These are phyloP conservation scores for Aromia moschata DNA, from an alignment of 2,888 invertebrate species.

Conservation along the genomic window DNA sequence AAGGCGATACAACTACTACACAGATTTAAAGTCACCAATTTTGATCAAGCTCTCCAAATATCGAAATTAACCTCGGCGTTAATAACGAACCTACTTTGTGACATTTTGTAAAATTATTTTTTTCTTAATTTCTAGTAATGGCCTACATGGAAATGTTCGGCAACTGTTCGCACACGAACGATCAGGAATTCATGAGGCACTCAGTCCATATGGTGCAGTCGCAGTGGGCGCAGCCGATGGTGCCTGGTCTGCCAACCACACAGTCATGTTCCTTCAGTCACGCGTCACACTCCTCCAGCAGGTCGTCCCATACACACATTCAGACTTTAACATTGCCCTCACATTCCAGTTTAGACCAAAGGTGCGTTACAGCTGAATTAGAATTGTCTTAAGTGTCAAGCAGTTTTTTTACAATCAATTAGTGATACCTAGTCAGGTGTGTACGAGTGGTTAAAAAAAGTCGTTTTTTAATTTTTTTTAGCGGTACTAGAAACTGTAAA, in stretches of 20 bases:
- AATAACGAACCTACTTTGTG: too few relatives aligned
- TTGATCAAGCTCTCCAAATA: too few relatives aligned
- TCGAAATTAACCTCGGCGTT: too few relatives aligned
- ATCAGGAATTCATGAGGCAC: constrained; percentile 83
- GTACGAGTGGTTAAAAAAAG: too few relatives aligned
- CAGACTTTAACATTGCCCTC: constrained; percentile 52
- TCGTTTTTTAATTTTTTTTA: too few relatives aligned
- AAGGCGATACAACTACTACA: too few relatives aligned
- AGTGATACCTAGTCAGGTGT: too few relatives aligned
- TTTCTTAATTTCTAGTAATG: constrained; percentile 75
- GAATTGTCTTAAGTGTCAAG: too few relatives aligned
- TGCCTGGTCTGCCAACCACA: constrained; percentile 64
- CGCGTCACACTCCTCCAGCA: constrained; percentile 50
- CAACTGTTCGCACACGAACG: constrained; percentile 83
- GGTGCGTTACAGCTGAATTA: constrained; percentile 5
- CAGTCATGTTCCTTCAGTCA: constrained; percentile 69
- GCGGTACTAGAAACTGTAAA: too few relatives aligned
- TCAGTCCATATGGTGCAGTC: constrained; percentile 75
- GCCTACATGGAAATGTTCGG: constrained; percentile 97
- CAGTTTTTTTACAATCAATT: too few relatives aligned
- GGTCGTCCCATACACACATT: constrained; percentile 53
- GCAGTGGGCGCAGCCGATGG: constrained; percentile 50
- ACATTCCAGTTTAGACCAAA: constrained; percentile 25
- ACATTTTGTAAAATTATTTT: too few relatives aligned
- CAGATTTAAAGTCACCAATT: too few relatives aligned